These are phyloP conservation scores for Bagarius yarrelli DNA, from an alignment of 2,113 vertebrate species.

Conservation along the genomic window DNA sequence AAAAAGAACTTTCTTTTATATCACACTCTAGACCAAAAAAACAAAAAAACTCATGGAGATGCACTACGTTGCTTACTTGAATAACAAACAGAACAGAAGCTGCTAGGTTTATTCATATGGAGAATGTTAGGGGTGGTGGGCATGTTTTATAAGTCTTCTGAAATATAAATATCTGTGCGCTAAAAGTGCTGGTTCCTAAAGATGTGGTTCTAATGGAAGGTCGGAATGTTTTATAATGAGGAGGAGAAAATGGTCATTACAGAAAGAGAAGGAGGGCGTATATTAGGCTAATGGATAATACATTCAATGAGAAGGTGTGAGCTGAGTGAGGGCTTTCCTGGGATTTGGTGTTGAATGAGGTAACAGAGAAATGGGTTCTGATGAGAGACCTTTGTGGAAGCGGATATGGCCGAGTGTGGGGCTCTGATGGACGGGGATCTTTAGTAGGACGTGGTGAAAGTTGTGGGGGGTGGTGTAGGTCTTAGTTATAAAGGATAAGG, in stretches of 20 bases:
- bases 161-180: not conserved
- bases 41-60: slow-evolving; percentile 1
- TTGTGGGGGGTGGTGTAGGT: slow-evolving; percentile 5
- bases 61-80: not conserved
- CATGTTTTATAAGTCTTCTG: not conserved
- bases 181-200: not conserved
- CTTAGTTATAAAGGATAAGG: slow-evolving; percentile 23
- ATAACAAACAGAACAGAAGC: not conserved
- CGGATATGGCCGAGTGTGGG: slow-evolving; percentile 11
- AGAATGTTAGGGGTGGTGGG: not conserved
- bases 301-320: slow-evolving; percentile 36
- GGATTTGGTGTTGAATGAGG: not conserved
- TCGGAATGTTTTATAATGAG: not conserved
- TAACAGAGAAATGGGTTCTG: slow-evolving; percentile 18
- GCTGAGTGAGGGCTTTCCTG: not conserved
- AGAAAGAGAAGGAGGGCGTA: slow-evolving; percentile 17
- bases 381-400: slow-evolving; percentile 32
- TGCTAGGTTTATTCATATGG: not conserved
- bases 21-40: slow-evolving; percentile 6
- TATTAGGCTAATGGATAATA: slow-evolving; percentile 26
- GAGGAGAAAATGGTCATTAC: slow-evolving; percentile 8
- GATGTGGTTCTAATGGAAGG: slow-evolving; percentile 21
- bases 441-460: slow-evolving; percentile 43
- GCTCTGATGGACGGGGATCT: slow-evolving; percentile 30
- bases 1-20: slow-evolving; percentile 16